Evolutionary conservation across 2,888 invertebrate species (phyloP).

Genomic region (Creontiades dilutus): DNA sequence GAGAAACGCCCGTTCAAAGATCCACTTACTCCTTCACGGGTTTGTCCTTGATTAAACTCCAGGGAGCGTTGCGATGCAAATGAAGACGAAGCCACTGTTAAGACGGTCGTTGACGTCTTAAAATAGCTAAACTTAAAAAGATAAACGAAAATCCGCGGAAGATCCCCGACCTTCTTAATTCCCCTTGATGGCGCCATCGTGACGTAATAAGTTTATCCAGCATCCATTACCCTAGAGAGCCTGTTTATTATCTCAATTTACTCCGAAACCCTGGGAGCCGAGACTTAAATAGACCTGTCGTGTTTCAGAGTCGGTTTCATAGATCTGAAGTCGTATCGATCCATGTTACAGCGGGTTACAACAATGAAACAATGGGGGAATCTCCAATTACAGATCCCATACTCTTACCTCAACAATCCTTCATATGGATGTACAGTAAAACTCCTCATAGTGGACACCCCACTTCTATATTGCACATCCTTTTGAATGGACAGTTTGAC

Average conservation of each 20-base stretch:
- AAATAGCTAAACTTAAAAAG: slow-evolving; percentile 24
- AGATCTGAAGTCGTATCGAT: not conserved
- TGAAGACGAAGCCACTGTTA: slow-evolving; percentile 18
- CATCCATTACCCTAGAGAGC: slow-evolving; percentile 20
- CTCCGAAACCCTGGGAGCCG: not conserved
- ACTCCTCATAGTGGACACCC: too few species aligned
- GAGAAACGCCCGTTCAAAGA: slow-evolving; percentile 49
- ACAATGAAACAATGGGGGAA: too few species aligned
- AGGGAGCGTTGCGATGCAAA: slow-evolving; percentile 36
- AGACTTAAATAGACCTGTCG: not conserved
- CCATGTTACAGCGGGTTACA: not conserved
- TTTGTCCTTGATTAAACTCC: slow-evolving; percentile 50
- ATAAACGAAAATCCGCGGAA: slow-evolving; percentile 34
- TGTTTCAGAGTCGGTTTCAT: not conserved
- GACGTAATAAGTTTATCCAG: slow-evolving; percentile 32
- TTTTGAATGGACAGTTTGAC: too few species aligned
- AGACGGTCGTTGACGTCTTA: not conserved
- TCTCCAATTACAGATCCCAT: too few species aligned
- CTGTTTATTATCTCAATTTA: slow-evolving; percentile 42
- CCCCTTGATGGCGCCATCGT: slow-evolving; percentile 39
- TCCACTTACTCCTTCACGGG: slow-evolving; percentile 55
- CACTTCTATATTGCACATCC: too few species aligned
- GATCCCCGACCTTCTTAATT: slow-evolving; percentile 35
- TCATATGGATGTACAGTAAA: too few species aligned
- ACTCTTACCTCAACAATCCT: too few species aligned